Base-by-base conservation (phyloP, 2,113 vertebrate species). In the Tenrec ecaudatus region DNA sequence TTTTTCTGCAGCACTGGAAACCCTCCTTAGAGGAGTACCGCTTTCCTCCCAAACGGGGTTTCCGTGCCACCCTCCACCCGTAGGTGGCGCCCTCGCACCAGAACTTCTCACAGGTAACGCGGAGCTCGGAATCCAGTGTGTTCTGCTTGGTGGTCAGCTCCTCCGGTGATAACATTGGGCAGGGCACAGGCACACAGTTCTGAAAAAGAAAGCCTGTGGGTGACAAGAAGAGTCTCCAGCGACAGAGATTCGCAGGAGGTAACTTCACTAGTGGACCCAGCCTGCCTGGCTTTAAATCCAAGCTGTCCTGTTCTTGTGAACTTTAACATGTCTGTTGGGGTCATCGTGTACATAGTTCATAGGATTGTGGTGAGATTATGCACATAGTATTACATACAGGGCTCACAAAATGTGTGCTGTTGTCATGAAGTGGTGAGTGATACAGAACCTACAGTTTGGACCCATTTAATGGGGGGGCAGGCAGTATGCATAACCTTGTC, bases 31-130 rank as follows among this genome's bases (percentile, higher is more conserved):
- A 53, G 47, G 47, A 10, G 47, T 53, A 14, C 47, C 47, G 47
- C 47, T 14, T 53, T 53, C 47, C 27, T 36, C 16, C 22, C 71
- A 36, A 10, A 58, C 57, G 71, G 23, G 75, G 8, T 8, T 66
- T 58, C 53, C 47, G 43, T 29, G 12, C 33, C 83, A 53, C 31
- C 38, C 78, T 71, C 76, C 22, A 85, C 92, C 95, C 88, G 57
- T 33, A 96, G 97, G 89, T 84, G 95, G 40, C 95, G 38, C 89
- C 38, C n/a, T 57, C 36, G 40, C 22, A 93, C n/a, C 80, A 89
- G 7, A 33, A 57, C 20, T 75, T n/a, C 9, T 38, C 33, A 12
- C 16, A 22, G 19, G 77, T 29, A 77, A 43, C 23, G 25, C 29
- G 25, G n/a, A 82, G n/a, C n/a, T 79, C 43, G 7, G 15, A 19